Percentiles rank a stretch among this genome's conserved stretches.
These are phyloP conservation scores for Ursus arctos DNA, from an alignment of 2,113 vertebrate species.

Conservation along the genomic window DNA sequence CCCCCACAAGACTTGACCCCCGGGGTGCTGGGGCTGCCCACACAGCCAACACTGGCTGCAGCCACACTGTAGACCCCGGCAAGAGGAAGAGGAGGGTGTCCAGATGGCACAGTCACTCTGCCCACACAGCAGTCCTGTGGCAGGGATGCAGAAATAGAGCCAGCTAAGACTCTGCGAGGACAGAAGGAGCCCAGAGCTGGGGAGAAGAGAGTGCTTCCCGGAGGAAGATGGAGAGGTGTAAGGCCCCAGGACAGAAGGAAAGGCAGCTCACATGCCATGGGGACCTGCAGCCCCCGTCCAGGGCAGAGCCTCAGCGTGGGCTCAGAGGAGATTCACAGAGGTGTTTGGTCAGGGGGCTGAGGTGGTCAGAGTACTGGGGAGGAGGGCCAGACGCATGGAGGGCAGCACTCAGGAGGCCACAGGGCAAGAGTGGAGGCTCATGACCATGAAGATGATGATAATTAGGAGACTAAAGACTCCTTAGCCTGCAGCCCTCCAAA, in stretches of 20 bases:
- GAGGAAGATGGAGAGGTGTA: not conserved
- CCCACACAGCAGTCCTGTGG: not conserved
- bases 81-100: not conserved
- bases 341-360: not conserved
- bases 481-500: not conserved
- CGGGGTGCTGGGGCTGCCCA: too few relatives aligned
- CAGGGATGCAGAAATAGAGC: not conserved
- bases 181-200: not conserved
- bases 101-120: not conserved
- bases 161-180: too few relatives aligned
- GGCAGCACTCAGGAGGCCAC: not conserved
- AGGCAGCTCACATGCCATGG: not conserved
- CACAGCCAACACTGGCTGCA: accelerated
- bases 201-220: not conserved
- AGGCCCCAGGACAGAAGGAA: not conserved
- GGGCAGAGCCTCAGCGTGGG: too few relatives aligned
- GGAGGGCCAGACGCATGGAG: not conserved
- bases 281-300: not conserved
- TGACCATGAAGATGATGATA: not conserved
- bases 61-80: not conserved
- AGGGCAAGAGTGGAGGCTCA: not conserved
- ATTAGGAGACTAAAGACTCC: not conserved
- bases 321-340: not conserved
- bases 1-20: accelerated
- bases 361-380: not conserved